These are phyloP conservation scores for Clupea harengus DNA, from an alignment of 2,113 vertebrate species.

Conservation along the genomic window DNA sequence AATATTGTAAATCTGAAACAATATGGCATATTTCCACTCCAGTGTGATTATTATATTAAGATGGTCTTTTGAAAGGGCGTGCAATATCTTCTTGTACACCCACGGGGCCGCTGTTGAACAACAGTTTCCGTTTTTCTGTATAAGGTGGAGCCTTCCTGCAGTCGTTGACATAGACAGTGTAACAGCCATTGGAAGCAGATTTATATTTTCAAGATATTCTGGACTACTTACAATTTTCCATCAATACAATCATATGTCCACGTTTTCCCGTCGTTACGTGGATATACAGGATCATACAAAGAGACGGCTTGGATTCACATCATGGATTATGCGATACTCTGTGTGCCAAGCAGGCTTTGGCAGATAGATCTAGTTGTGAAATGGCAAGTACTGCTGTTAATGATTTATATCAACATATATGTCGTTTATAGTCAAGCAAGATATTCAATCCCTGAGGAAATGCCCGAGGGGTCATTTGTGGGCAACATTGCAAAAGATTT, in stretches of 20 bases:
- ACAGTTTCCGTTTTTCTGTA: background rate
- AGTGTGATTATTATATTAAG: too few species aligned
- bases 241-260: too few species aligned
- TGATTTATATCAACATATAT: background rate
- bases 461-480: constrained; percentile 59
- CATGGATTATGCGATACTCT: background rate
- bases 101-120: constrained; percentile 57
- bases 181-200: background rate
- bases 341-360: background rate
- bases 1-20: background rate
- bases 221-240: too few species aligned
- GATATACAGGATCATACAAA: background rate
- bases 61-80: background rate
- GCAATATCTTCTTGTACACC: constrained; percentile 49
- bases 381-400: constrained; percentile 45
- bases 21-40: too few species aligned
- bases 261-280: too few species aligned
- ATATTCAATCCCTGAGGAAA: constrained; percentile 65
- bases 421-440: background rate
- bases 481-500: constrained; percentile 66
- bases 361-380: constrained; percentile 9
- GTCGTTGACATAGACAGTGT: background rate
- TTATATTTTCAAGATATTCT: too few species aligned
- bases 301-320: background rate
- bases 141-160: background rate